A percentile compares a stretch with the other conserved stretches of the same genome.
phyloP scores from a whole-genome alignment of 2,113 vertebrate species.

The Piaya cayana region DNA sequence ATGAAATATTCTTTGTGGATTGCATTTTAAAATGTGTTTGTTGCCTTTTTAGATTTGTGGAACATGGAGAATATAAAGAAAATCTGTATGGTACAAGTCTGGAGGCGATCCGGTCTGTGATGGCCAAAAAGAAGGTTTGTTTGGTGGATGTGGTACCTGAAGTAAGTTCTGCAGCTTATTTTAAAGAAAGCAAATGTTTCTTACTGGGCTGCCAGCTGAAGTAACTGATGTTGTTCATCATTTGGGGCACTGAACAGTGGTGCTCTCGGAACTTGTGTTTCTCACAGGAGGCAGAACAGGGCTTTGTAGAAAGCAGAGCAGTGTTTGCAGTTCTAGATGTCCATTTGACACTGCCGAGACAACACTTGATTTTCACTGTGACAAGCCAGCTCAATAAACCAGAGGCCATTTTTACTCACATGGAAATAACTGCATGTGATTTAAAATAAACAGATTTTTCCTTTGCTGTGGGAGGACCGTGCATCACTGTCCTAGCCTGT shows the following conservation, averaged over 20 bases:
- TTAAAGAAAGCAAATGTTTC: background rate
- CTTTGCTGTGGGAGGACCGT: background rate
- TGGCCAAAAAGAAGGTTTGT: conserved; percentile 89
- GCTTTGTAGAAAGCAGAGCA: background rate
- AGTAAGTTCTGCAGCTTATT: conserved; percentile 75
- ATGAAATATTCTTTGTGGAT: background rate
- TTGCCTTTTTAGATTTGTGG: conserved; percentile 84
- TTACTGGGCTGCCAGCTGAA: background rate
- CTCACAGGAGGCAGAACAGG: background rate
- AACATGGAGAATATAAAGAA: conserved; percentile 92
- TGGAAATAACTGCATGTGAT: too few species aligned
- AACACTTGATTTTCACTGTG: background rate
- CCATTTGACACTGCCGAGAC: background rate
- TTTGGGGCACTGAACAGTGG: background rate
- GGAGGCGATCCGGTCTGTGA: conserved; percentile 85
- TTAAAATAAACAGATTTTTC: background rate
- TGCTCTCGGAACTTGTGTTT: background rate
- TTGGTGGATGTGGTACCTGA: conserved; percentile 93
- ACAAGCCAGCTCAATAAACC: too few species aligned
- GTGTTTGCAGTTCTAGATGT: background rate
- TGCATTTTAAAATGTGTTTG: background rate
- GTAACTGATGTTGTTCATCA: background rate
- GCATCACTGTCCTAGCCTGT: background rate
- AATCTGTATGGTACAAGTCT: conserved; percentile 93
- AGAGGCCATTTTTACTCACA: too few species aligned